Evolutionary conservation across 37 sponge, comb jelly and placozoan species (phyloP).

Genomic region (Tethya wilhelma): DNA sequence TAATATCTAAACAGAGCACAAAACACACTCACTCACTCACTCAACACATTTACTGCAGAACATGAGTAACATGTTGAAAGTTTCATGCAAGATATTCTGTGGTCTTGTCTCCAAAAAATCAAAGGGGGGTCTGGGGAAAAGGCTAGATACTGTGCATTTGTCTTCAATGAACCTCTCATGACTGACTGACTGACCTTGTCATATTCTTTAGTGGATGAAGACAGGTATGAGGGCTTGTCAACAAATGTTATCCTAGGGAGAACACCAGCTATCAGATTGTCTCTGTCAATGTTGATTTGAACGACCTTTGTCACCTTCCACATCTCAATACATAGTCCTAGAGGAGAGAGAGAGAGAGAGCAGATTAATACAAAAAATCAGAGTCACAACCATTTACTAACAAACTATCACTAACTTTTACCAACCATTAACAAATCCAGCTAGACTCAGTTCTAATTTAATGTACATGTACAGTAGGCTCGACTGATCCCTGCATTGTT

Average conservation of each 20-base stretch:
- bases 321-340: conserved; percentile 84
- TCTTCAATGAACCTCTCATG: too few species aligned
- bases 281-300: conserved; percentile 65
- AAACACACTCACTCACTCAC: too few species aligned
- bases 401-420: too few species aligned
- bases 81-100: not conserved
- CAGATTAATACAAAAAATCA: not conserved
- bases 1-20: too few species aligned
- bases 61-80: not conserved
- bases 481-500: too few species aligned
- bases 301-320: conserved; percentile 99
- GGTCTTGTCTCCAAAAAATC: not conserved
- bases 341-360: not conserved
- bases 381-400: too few species aligned
- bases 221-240: conserved; percentile 86
- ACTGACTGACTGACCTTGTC: conserved; percentile 75
- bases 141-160: not conserved
- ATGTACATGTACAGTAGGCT: too few species aligned
- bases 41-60: too few species aligned
- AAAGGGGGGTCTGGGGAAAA: not conserved
- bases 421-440: too few species aligned
- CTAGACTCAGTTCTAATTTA: too few species aligned
- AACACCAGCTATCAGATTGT: conserved; percentile 70
- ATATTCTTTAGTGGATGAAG: conserved; percentile 95
- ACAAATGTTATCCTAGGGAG: conserved; percentile 73